These are phyloP conservation scores for Piaya cayana DNA, from an alignment of 2,113 vertebrate genomes.

Conservation along the genomic window DNA sequence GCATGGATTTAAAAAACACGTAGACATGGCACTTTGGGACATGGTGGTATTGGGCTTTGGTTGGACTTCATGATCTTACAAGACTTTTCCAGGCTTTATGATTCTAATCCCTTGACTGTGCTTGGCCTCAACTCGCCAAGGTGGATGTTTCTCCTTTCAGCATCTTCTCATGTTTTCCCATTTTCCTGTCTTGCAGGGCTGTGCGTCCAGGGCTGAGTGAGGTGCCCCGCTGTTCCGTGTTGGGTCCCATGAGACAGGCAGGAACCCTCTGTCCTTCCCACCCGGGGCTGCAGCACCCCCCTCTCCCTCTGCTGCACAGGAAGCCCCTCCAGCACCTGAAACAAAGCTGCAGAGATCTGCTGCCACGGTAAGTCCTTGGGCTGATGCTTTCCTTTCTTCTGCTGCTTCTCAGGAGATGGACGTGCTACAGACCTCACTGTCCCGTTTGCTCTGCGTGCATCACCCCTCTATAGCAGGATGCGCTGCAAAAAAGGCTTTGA, in stretches of 20 bases:
- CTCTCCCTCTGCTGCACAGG: neutral
- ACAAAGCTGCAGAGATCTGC: neutral
- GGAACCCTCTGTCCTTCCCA: neutral
- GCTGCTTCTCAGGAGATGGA: neutral
- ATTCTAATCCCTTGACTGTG: neutral
- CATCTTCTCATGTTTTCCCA: neutral
- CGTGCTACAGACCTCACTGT: accelerated
- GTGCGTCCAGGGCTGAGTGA: neutral
- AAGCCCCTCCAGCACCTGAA: neutral
- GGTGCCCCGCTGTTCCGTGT: neutral
- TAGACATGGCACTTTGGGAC: no score
- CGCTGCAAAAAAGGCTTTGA: neutral
- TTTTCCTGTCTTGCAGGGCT: conserved; percentile 31
- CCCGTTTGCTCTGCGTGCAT: accelerated
- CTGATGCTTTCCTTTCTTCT: neutral
- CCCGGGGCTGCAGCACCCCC: neutral
- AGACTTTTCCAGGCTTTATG: no score
- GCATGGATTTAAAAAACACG: no score
- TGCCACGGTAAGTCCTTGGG: conserved; percentile 13
- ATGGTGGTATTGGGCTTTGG: no score
- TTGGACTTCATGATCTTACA: no score
- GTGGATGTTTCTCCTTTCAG: neutral
- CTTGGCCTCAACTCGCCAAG: neutral
- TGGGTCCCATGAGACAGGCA: conserved; percentile 47
- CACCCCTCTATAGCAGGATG: neutral